Evolutionary conservation across 2,888 invertebrate species (phyloP).

Genomic region (Aporophyla lueneburgensis): DNA sequence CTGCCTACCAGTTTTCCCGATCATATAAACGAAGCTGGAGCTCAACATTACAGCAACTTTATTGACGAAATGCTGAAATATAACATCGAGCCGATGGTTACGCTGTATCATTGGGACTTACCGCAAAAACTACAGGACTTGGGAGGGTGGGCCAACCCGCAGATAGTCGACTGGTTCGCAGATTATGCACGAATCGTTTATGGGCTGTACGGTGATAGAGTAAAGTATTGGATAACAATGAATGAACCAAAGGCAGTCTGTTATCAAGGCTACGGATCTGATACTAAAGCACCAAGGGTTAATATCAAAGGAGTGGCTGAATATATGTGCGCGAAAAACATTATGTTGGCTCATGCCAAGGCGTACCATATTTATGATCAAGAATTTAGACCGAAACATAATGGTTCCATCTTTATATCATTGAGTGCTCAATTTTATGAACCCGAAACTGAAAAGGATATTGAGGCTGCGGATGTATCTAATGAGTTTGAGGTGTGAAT

Average conservation of each 20-base stretch:
- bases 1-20: conserved; percentile 90
- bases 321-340: conserved; percentile 85
- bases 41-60: conserved; percentile 81
- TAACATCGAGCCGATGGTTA: conserved; percentile 91
- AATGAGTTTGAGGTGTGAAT: conserved; percentile 84
- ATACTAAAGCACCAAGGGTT: conserved; percentile 73
- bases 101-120: conserved; percentile 89
- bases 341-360: conserved; percentile 89
- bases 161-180: conserved; percentile 84
- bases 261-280: conserved; percentile 82
- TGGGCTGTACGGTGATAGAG: conserved; percentile 85
- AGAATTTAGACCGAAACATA: conserved; percentile 79
- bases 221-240: conserved; percentile 89
- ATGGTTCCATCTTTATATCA: conserved; percentile 69
- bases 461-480: conserved; percentile 81
- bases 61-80: conserved; percentile 90
- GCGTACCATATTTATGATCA: conserved; percentile 88
- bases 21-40: conserved; percentile 88
- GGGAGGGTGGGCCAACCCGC: conserved; percentile 88
- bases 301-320: conserved; percentile 81
- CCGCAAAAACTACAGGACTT: conserved; percentile 88
- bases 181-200: conserved; percentile 85
- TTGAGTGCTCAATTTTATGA: conserved; percentile 77
- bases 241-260: conserved; percentile 88
- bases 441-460: conserved; percentile 85